Percentiles rank a stretch among this genome's conserved stretches.
These are phyloP conservation scores for Pedetes capensis DNA, from an alignment of 2,113 vertebrate species.

Conservation along the genomic window DNA sequence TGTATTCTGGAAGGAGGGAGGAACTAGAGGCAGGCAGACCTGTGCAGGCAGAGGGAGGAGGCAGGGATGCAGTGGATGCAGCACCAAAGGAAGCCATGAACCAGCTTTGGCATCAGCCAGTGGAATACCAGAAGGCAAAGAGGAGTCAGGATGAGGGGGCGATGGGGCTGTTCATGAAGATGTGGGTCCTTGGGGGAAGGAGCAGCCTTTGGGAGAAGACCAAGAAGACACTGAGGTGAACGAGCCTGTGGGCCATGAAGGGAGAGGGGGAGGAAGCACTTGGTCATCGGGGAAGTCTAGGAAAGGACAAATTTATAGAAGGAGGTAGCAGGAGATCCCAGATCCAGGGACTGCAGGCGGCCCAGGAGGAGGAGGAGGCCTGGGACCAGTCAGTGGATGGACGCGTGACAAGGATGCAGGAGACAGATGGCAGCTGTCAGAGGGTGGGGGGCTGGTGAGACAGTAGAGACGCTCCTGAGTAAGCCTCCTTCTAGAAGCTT, in stretches of 20 bases:
- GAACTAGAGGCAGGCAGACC: background rate
- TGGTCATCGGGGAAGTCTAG: background rate
- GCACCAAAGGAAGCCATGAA: background rate
- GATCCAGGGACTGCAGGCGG: background rate
- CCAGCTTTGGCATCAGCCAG: background rate
- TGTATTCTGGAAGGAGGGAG: background rate
- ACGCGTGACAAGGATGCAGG: background rate
- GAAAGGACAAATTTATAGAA: background rate
- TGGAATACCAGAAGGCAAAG: background rate
- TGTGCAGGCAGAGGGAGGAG: background rate
- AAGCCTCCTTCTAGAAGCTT: background rate
- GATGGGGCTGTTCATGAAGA: background rate
- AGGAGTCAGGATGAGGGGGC: background rate
- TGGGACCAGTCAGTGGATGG: background rate
- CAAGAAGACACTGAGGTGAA: background rate
- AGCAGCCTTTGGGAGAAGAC: background rate
- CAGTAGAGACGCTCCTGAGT: fast-evolving
- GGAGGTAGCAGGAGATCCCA: background rate
- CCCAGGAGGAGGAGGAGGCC: background rate
- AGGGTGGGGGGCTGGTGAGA: background rate
- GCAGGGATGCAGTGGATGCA: slow-evolving; percentile 31
- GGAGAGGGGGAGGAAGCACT: background rate
- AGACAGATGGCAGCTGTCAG: background rate
- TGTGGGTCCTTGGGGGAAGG: background rate
- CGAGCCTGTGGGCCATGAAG: background rate